phyloP scores from a whole-genome alignment of 1,140 invertebrate genomes.

The Conus betulinus region DNA sequence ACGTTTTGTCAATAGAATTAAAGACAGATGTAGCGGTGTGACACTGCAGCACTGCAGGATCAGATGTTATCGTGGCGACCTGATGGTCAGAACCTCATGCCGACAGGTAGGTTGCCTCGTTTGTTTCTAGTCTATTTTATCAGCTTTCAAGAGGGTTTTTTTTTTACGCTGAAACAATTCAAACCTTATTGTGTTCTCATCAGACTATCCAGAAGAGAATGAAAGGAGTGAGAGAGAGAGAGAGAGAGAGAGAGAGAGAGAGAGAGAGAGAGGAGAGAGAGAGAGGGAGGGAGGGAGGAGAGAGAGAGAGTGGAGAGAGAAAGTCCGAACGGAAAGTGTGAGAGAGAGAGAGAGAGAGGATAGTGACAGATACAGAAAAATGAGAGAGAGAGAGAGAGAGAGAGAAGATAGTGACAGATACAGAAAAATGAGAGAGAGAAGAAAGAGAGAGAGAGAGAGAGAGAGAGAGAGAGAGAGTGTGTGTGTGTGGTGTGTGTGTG shows the following conservation, averaged over 20 bases:
- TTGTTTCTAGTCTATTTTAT: too few species aligned
- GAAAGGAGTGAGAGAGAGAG: neutral
- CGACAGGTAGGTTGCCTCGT: too few species aligned
- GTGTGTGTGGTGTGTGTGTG: neutral
- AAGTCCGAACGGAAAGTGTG: neutral
- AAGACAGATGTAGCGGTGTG: too few species aligned
- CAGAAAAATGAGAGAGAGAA: neutral
- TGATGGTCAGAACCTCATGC: too few species aligned
- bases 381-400: neutral
- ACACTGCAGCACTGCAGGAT: too few species aligned
- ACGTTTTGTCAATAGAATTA: too few species aligned
- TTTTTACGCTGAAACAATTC: too few species aligned
- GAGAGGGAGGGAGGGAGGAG: neutral
- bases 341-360: neutral
- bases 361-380: neutral
- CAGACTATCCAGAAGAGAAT: neutral
- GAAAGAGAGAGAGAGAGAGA: neutral
- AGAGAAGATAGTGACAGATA: neutral
- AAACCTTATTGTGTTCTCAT: too few species aligned
- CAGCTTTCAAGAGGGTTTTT: too few species aligned
- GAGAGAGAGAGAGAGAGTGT: neutral
- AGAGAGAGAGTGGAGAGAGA: neutral
- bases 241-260: neutral
- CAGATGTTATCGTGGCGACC: too few species aligned
- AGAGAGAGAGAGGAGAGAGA: neutral